Percentiles rank a stretch among this genome's conserved stretches.
Evolutionary conservation across 2,797 vertebrate genomes (phyloP).

Genomic region (Anabacerthia variegaticeps): DNA sequence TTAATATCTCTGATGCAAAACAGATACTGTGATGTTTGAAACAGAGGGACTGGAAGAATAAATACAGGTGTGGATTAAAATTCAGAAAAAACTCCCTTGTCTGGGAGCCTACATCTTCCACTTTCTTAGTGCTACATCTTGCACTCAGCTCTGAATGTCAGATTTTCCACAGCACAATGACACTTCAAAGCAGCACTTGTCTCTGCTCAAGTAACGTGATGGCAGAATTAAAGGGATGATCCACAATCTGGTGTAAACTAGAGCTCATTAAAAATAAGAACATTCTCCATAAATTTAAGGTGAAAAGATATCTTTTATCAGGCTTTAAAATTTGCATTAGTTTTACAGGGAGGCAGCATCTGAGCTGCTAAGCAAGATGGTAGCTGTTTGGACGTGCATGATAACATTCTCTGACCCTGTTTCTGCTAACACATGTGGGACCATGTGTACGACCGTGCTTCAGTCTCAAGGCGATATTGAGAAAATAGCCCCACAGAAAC

Average conservation of each 20-base stretch:
- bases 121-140: conserved; percentile 45
- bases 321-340: conserved; percentile 63
- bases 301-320: conserved; percentile 63
- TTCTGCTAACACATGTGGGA: conserved; percentile 25
- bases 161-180: conserved; percentile 55
- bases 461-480: background rate
- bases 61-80: conserved; percentile 61
- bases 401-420: conserved; percentile 23
- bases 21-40: background rate
- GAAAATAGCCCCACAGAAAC: background rate
- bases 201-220: conserved; percentile 48
- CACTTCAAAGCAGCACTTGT: conserved; percentile 67
- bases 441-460: background rate
- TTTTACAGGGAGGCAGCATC: conserved; percentile 45
- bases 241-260: conserved; percentile 64
- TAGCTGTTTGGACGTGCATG: conserved; percentile 41
- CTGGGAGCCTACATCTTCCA: conserved; percentile 23
- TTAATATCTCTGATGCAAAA: conserved; percentile 1
- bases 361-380: conserved; percentile 59
- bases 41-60: conserved; percentile 2
- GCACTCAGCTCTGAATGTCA: conserved; percentile 29
- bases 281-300: conserved; percentile 50
- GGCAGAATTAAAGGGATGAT: conserved; percentile 62
- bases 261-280: conserved; percentile 66
- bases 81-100: conserved; percentile 27